Evolutionary conservation across 2,888 invertebrate genomes (phyloP).

Genomic region (Taenaris catops): DNA sequence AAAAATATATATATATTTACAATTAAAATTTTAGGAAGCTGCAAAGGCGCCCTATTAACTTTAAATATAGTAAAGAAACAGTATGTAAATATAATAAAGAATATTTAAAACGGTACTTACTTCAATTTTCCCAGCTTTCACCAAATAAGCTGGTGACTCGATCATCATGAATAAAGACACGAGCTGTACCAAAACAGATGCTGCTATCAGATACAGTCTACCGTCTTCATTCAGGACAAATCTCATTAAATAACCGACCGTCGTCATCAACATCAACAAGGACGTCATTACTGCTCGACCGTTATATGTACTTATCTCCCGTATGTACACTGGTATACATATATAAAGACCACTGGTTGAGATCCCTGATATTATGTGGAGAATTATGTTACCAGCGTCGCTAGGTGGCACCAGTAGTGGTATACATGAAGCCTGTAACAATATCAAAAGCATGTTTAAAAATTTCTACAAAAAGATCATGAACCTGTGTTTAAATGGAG

Average conservation of each 20-base stretch:
- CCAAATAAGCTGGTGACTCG: conserved; percentile 54
- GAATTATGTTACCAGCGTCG: conserved; percentile 33
- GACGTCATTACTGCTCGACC: conserved; percentile 38
- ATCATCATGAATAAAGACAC: conserved; percentile 40
- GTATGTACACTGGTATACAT: conserved; percentile 47
- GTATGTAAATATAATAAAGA: neutral
- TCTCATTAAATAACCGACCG: conserved; percentile 46
- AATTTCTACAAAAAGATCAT: too few relatives aligned
- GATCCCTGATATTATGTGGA: conserved; percentile 47
- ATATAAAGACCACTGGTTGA: conserved; percentile 52
- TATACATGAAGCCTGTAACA: conserved; percentile 48
- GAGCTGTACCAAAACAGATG: conserved; percentile 43
- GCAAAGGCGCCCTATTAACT: too few relatives aligned
- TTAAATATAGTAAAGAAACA: neutral
- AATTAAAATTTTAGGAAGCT: too few relatives aligned
- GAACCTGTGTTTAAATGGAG: too few relatives aligned
- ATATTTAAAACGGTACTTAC: conserved; percentile 31
- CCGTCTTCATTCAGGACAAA: conserved; percentile 38
- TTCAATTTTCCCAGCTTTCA: conserved; percentile 47
- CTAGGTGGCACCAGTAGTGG: conserved; percentile 43
- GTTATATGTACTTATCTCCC: conserved; percentile 40
- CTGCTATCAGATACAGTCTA: conserved; percentile 45
- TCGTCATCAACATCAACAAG: conserved; percentile 42
- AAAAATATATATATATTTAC: too few relatives aligned
- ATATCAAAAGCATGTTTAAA: too few relatives aligned